A percentile compares a stretch with the other conserved stretches of the same genome.
Conservation (phyloP, 2,888 invertebrate genomes). For the Drosophila kuntzei region DNA sequence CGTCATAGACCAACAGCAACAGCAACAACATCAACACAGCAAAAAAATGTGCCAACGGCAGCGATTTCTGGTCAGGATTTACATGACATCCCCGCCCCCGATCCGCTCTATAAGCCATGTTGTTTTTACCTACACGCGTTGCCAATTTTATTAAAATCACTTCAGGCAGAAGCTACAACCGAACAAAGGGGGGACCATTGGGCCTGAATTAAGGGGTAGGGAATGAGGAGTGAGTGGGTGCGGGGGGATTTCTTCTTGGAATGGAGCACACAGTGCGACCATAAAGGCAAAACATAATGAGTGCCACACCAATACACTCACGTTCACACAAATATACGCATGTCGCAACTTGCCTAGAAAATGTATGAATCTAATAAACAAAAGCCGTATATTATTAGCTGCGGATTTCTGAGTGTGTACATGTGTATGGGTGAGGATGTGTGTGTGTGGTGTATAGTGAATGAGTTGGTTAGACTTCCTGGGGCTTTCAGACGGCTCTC, state of each 20-base stretch:
- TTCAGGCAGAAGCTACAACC: conserved; percentile 58
- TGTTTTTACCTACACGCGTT: conserved; percentile 77
- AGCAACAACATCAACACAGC: conserved; percentile 4
- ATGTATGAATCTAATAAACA: conserved; percentile 81
- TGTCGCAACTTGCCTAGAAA: conserved; percentile 66
- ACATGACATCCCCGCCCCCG: conserved; percentile 42
- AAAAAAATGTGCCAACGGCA: conserved; percentile 70
- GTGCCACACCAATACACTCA: conserved; percentile 48
- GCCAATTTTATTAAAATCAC: conserved; percentile 81
- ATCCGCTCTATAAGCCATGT: conserved; percentile 28
- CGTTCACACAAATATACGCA: conserved; percentile 31
- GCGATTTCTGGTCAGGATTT: conserved; percentile 79
- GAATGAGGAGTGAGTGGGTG: neutral
- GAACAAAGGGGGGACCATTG: conserved; percentile 3
- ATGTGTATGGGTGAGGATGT: conserved; percentile 5
- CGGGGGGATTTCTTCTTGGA: conserved; percentile 13
- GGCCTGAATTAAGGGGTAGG: conserved; percentile 6
- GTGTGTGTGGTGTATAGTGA: conserved; percentile 31
- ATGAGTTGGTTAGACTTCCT: conserved; percentile 62
- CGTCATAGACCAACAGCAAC: conserved; percentile 64
- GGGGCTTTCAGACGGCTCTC: conserved; percentile 46
- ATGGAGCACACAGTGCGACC: conserved; percentile 54
- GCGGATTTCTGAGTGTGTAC: conserved; percentile 59
- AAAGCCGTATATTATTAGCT: conserved; percentile 81
- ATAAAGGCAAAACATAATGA: conserved; percentile 77